Evolutionary conservation across 2,888 invertebrate genomes (phyloP).

Genomic region (Zaprionus bogoriensis): DNA sequence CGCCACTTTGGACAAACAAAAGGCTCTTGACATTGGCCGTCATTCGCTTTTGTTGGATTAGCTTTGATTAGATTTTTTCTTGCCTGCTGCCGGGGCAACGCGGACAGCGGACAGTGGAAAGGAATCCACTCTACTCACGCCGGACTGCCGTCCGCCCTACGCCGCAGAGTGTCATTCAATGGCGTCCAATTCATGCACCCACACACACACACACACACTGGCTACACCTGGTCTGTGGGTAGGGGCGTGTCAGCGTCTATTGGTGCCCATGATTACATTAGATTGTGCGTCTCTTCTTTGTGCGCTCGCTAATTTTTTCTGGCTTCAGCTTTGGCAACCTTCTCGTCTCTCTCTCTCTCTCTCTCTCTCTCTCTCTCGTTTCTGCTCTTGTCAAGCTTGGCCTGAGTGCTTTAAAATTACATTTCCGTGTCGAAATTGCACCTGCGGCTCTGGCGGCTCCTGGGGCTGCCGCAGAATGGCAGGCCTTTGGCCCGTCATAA

Average conservation of each 20-base stretch:
- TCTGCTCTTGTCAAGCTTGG: conserved; percentile 19
- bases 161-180: conserved; percentile 70
- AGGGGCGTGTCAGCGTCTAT: conserved; percentile 52
- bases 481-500: conserved; percentile 30
- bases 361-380: neutral
- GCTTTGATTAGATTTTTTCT: conserved; percentile 79
- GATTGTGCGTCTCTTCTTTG: conserved; percentile 33
- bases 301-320: conserved; percentile 56
- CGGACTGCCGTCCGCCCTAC: conserved; percentile 16
- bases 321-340: conserved; percentile 4
- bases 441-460: conserved; percentile 51
- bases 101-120: neutral
- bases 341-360: conserved; percentile 1
- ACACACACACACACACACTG: conserved; percentile 22
- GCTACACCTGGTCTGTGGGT: too few species aligned
- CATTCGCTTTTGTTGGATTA: conserved; percentile 78
- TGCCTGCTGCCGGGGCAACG: conserved; percentile 46
- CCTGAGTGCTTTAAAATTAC: conserved; percentile 74
- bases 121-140: neutral
- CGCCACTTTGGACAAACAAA: conserved; percentile 73
- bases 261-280: conserved; percentile 68
- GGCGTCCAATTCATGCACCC: conserved; percentile 29
- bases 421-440: conserved; percentile 73
- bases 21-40: conserved; percentile 67
- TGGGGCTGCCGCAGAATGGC: neutral